Evolutionary conservation across 2,113 vertebrate species (phyloP).

Genomic region (Petaurus breviceps): DNA sequence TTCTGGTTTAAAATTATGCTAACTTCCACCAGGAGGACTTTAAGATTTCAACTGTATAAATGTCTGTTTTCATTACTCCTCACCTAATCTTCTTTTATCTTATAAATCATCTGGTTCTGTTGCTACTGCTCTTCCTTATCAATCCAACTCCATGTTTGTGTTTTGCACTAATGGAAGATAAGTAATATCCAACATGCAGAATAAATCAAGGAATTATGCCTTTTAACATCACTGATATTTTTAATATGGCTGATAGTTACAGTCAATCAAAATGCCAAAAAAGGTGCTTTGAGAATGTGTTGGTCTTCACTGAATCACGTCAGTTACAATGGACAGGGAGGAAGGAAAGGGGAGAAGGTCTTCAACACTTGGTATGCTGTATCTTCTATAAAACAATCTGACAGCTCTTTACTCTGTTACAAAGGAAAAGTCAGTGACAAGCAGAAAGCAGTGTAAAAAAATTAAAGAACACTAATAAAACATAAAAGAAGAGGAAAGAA

Average conservation of each 20-base stretch:
- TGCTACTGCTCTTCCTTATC: constrained; percentile 26
- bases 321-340: neutral
- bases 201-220: constrained; percentile 70
- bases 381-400: neutral
- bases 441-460: neutral
- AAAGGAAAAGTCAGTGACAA: neutral
- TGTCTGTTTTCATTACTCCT: neutral
- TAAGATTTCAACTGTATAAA: neutral
- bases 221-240: constrained; percentile 75
- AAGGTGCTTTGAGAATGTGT: constrained; percentile 36
- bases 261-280: constrained; percentile 76
- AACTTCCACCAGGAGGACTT: neutral
- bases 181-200: constrained; percentile 75
- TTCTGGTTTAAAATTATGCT: neutral
- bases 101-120: constrained; percentile 52
- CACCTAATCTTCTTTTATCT: neutral
- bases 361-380: neutral
- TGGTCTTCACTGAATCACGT: neutral
- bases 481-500: neutral
- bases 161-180: constrained; percentile 64
- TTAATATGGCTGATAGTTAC: constrained; percentile 71
- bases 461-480: neutral
- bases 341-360: neutral
- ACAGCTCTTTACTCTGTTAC: neutral
- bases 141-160: constrained; percentile 59